Percentiles rank a stretch among this genome's conserved stretches.
phyloP scores from a whole-genome alignment of 2,797 vertebrate species.

The Chelon auratus region DNA sequence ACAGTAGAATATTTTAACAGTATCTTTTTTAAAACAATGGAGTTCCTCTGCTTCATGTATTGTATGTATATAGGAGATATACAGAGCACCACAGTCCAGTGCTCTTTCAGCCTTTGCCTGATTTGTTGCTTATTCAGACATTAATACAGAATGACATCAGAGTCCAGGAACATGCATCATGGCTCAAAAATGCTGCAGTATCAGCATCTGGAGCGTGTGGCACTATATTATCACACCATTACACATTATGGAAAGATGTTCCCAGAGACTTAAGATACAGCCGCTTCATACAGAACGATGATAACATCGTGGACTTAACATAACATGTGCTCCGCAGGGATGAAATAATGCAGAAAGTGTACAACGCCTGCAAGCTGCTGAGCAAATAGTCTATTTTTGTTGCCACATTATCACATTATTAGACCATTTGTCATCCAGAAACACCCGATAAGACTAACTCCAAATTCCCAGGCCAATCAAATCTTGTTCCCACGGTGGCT shows the following conservation, averaged over 20 bases:
- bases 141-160: constrained; percentile 67
- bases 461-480: constrained; percentile 41
- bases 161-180: constrained; percentile 45
- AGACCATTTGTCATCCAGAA: constrained; percentile 47
- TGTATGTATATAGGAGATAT: constrained; percentile 3
- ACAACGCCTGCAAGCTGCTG: constrained; percentile 22
- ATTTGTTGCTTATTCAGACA: constrained; percentile 59
- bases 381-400: constrained; percentile 43
- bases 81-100: constrained; percentile 8
- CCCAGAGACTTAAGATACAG: constrained; percentile 33
- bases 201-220: constrained; percentile 44
- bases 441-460: constrained; percentile 48
- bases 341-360: neutral
- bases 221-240: constrained; percentile 48
- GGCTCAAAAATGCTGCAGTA: constrained; percentile 50
- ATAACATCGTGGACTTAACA: constrained; percentile 28
- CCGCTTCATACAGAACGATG: constrained; percentile 32
- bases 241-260: constrained; percentile 42
- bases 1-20: too few relatives aligned
- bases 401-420: constrained; percentile 35
- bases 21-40: neutral
- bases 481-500: constrained; percentile 47
- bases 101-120: constrained; percentile 18
- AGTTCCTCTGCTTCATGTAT: constrained; percentile 26
- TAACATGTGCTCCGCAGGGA: constrained; percentile 11